Base-by-base conservation (phyloP, 2,113 vertebrate genomes). In the Caranx melampygus region DNA sequence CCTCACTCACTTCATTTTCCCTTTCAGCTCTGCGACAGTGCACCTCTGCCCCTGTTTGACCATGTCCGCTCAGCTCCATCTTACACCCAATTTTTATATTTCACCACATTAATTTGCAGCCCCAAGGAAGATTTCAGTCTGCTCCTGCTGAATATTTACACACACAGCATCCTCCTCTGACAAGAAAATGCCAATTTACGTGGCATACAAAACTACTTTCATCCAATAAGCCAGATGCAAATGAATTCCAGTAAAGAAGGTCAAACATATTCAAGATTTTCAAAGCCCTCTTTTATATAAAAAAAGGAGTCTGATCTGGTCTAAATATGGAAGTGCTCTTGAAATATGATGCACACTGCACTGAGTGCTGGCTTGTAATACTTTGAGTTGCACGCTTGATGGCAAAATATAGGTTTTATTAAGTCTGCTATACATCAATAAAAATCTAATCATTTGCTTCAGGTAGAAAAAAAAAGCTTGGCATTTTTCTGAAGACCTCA, bases 201-300 rank as follows among this genome's bases (percentile, higher is more conserved):
- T 57, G 49, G 72, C 67, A 78, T 60, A 78, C 26, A 71, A 55
- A 88, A 75, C 58, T 72, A 58, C 81, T 91, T 89, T 88, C 63
- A 81, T 88, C 80, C 84, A 92, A 81, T 85, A 88, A 86, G 68
- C 73, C 78, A 76, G 26, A 93, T 89, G 87, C 91, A 91, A 92
- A 93, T 90, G 34, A 85, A 77, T 85, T 74, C 75, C 67, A 58
- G 60, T 69, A 88, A 90, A 91, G 77, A 92, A 84, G 91, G 88
- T 90, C 82, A 93, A 88, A 88, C 55, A 61, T 80, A 90, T 90
- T 88, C 85, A 83, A 70, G 51, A 72, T 62, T 81, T 87, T 87
- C 44, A 10, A 31, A 80, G 62, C 49, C 31, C 67, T 79, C 34
- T 75, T 76, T 59, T 42, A 42, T 2, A 42, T 10, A 82, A 70